A percentile compares a stretch with the other conserved stretches of the same genome.
phyloP scores from a whole-genome alignment of 2,888 invertebrate genomes.

The Carpatolechia fugitivella region DNA sequence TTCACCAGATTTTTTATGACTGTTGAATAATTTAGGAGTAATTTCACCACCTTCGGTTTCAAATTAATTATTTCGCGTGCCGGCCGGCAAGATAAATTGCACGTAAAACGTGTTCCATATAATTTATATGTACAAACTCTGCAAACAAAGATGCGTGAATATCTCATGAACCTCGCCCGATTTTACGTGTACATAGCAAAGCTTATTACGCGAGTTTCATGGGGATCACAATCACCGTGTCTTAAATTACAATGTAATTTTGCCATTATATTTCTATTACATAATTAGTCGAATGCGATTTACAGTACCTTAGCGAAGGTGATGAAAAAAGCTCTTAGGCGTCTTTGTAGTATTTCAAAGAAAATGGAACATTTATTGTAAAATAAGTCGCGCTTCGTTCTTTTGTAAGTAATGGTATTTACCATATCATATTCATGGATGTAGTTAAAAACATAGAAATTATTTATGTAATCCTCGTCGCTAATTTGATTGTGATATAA shows the following conservation, averaged over 20 bases:
- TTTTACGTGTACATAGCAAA: constrained; percentile 8
- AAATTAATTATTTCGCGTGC: constrained; percentile 12
- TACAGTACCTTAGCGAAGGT: not conserved
- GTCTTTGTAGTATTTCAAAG: not conserved
- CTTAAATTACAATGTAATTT: not conserved
- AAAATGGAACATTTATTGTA: constrained; percentile 1
- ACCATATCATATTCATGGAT: constrained; percentile 47
- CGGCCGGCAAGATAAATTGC: constrained; percentile 10
- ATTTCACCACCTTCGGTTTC: constrained; percentile 11
- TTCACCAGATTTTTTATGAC: constrained; percentile 5
- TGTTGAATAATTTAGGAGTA: constrained; percentile 9
- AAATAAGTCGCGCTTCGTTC: constrained; percentile 25
- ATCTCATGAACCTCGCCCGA: constrained; percentile 2
- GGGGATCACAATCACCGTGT: not conserved
- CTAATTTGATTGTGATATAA: constrained; percentile 71
- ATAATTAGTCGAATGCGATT: not conserved
- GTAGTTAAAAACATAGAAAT: constrained; percentile 50
- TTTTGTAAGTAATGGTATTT: constrained; percentile 31
- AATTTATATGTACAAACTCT: constrained; percentile 1
- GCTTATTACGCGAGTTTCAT: constrained; percentile 5
- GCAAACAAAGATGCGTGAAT: constrained; percentile 14
- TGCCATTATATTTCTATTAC: not conserved
- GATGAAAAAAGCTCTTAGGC: constrained; percentile 3
- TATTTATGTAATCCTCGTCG: constrained; percentile 47
- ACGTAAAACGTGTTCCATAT: constrained; percentile 1